Conservation (phyloP, 2,888 invertebrate species). For the Flabesymbios commensalis region DNA sequence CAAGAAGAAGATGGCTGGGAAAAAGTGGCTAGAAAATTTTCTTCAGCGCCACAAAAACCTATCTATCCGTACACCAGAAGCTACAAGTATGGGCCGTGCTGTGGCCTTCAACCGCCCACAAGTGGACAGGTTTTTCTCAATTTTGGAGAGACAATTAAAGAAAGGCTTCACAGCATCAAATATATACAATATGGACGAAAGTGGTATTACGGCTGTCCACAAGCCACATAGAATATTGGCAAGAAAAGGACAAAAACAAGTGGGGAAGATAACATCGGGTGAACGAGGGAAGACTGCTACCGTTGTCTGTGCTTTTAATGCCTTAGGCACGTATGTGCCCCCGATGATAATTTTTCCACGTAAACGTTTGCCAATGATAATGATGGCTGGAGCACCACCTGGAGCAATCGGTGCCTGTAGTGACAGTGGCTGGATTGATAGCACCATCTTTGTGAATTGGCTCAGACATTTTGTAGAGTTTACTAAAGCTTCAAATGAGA, state of each 20-base stretch:
- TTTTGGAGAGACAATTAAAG: slow-evolving; percentile 18
- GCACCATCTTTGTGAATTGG: too few relatives aligned
- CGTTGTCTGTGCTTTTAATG: slow-evolving; percentile 60
- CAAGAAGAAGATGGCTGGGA: slow-evolving; percentile 15
- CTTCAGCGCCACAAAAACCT: slow-evolving; percentile 11
- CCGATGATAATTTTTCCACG: slow-evolving; percentile 64
- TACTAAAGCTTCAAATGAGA: too few relatives aligned
- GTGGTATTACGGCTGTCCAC: slow-evolving; percentile 58
- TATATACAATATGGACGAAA: slow-evolving; percentile 61
- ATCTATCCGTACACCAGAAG: slow-evolving; percentile 19
- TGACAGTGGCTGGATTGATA: slow-evolving; percentile 17
- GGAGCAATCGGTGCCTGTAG: slow-evolving; percentile 44
- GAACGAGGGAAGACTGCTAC: slow-evolving; percentile 60
- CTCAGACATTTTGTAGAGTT: too few relatives aligned
- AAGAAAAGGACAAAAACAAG: slow-evolving; percentile 52
- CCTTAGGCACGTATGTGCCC: slow-evolving; percentile 58
- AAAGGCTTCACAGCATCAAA: slow-evolving; percentile 19
- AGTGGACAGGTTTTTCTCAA: slow-evolving; percentile 16
- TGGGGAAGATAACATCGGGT: slow-evolving; percentile 55
- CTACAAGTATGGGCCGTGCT: slow-evolving; percentile 30
- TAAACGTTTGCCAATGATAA: slow-evolving; percentile 56
- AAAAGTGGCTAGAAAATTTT: slow-evolving; percentile 20
- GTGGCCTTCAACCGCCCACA: slow-evolving; percentile 15
- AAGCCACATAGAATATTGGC: slow-evolving; percentile 55
- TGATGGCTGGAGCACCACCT: slow-evolving; percentile 60